Evolutionary conservation across 2,797 vertebrate species (phyloP).

Genomic region (Bradypodion pumilum): DNA sequence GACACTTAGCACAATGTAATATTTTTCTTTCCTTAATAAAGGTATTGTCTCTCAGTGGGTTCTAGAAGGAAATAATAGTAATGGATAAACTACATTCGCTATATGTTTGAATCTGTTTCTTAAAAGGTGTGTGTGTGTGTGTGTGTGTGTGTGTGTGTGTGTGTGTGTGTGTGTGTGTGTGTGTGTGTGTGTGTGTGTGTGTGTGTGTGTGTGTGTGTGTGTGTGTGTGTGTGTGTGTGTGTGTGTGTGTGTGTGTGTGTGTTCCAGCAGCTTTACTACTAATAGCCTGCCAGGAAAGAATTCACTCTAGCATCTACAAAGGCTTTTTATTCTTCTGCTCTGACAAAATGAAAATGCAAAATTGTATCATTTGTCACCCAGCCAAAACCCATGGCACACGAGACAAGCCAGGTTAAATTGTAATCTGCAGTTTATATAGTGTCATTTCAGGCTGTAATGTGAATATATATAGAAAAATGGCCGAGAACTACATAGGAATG

Average conservation of each 20-base stretch:
- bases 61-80: not conserved
- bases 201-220: too few relatives aligned
- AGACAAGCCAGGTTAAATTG: not conserved
- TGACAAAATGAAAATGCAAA: not conserved
- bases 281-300: slow-evolving; percentile 16
- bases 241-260: too few relatives aligned
- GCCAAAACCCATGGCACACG: not conserved
- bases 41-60: not conserved
- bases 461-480: fast-evolving
- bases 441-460: slow-evolving; percentile 11
- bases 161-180: too few relatives aligned
- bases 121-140: too few relatives aligned
- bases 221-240: too few relatives aligned
- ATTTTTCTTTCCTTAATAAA: not conserved
- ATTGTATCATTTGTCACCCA: fast-evolving
- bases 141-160: too few relatives aligned
- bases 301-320: fast-evolving
- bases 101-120: slow-evolving; percentile 46
- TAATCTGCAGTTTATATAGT: fast-evolving
- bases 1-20: not conserved
- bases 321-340: not conserved
- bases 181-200: too few relatives aligned
- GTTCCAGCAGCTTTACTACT: slow-evolving; percentile 44
- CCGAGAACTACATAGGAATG: not conserved
- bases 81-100: slow-evolving; percentile 45